Evolutionary conservation across 2,113 vertebrate species (phyloP).

Genomic region (Periophthalmodon schlosseri): DNA sequence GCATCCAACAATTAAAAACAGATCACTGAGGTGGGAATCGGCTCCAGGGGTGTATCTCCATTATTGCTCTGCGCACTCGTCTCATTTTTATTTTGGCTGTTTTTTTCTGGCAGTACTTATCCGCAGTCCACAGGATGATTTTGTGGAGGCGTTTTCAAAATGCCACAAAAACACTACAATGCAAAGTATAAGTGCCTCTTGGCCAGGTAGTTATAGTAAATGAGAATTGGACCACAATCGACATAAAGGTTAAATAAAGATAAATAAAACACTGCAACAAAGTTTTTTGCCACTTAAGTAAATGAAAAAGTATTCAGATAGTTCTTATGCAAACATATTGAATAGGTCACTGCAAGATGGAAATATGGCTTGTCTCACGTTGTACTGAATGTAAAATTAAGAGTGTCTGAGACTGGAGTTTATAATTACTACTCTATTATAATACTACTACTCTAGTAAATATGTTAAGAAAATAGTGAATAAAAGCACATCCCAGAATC

Average conservation of each 20-base stretch:
- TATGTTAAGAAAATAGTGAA: not conserved
- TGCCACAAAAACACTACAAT: not conserved
- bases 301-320: too few relatives aligned
- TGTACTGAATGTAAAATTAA: not conserved
- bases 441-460: too few relatives aligned
- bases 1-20: constrained; percentile 67
- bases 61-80: constrained; percentile 45
- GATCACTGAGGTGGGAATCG: constrained; percentile 44
- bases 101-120: not conserved
- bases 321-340: not conserved
- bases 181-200: not conserved
- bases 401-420: not conserved
- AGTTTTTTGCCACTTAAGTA: too few relatives aligned
- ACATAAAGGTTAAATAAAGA: not conserved
- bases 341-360: not conserved
- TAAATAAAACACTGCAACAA: not conserved
- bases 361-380: not conserved
- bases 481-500: not conserved
- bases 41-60: constrained; percentile 35
- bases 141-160: not conserved
- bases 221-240: not conserved
- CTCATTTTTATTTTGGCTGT: constrained; percentile 7
- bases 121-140: not conserved
- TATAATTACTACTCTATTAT: not conserved
- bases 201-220: not conserved